Conservation (phyloP, 2,797 vertebrate genomes). For the Macrochelys suwanniensis region DNA sequence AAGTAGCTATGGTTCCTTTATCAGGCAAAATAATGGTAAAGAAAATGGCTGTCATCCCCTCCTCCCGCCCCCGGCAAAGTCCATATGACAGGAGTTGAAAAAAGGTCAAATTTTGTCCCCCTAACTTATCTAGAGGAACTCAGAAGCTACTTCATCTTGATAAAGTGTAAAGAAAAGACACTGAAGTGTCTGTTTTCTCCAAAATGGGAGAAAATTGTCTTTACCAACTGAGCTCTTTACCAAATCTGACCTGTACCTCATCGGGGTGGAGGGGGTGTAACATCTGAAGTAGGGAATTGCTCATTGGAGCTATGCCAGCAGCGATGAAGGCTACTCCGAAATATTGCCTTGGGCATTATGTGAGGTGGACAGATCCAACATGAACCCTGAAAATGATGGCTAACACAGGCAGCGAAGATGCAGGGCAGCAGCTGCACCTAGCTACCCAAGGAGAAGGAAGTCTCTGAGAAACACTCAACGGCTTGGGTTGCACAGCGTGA, state of each 20-base stretch:
- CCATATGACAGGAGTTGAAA: neutral
- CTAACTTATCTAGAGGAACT: neutral
- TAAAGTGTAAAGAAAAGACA: neutral
- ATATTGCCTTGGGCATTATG: too few species aligned
- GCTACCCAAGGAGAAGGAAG: too few species aligned
- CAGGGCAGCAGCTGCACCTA: too few species aligned
- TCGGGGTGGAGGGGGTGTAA: too few species aligned
- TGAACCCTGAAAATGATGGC: too few species aligned
- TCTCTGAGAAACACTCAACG: too few species aligned
- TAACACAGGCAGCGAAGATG: too few species aligned
- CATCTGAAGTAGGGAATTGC: too few species aligned
- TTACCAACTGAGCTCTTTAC: neutral
- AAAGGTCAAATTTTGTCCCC: neutral
- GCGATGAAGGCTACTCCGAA: too few species aligned
- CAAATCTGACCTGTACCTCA: neutral
- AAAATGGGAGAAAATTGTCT: fast-evolving
- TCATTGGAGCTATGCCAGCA: too few species aligned
- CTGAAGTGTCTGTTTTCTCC: neutral
- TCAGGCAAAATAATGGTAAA: neutral
- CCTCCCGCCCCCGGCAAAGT: neutral
- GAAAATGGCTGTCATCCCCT: neutral
- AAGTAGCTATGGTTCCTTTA: neutral
- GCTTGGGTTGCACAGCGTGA: too few species aligned
- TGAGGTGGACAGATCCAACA: too few species aligned
- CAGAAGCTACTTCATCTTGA: neutral